Evolutionary conservation across 1,140 invertebrate genomes (phyloP).

Genomic region (Drosophila ananassae): DNA sequence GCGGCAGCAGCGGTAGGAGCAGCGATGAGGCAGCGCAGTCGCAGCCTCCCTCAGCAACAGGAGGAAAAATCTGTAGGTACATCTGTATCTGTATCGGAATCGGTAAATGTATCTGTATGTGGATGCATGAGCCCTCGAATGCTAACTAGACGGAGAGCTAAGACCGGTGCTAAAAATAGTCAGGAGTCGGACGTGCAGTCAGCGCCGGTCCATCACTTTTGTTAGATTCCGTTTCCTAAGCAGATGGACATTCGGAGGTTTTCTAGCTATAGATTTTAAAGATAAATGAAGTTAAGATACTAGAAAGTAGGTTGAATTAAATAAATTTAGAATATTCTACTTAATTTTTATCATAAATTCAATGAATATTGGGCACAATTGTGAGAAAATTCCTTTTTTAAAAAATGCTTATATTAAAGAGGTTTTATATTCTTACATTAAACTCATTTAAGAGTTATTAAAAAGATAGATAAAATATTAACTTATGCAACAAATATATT

Average conservation of each 20-base stretch:
- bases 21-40: slow-evolving; percentile 42
- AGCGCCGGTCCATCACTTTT: slow-evolving; percentile 54
- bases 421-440: no score
- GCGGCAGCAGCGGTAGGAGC: slow-evolving; percentile 7
- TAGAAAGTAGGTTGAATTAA: no score
- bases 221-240: slow-evolving; percentile 60
- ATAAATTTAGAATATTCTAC: no score
- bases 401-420: no score
- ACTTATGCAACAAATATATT: no score
- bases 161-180: slow-evolving; percentile 63
- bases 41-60: slow-evolving; percentile 61
- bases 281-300: background rate
- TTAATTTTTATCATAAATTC: no score
- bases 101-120: slow-evolving; percentile 38
- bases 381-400: no score
- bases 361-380: no score
- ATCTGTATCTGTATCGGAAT: slow-evolving; percentile 42
- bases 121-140: slow-evolving; percentile 29
- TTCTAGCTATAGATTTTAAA: slow-evolving; percentile 4
- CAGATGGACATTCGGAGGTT: background rate
- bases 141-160: slow-evolving; percentile 67
- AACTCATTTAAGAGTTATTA: no score
- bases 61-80: slow-evolving; percentile 32
- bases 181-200: slow-evolving; percentile 49
- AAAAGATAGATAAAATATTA: no score